Evolutionary conservation across 2,888 invertebrate species (phyloP).

Genomic region (Chalcosyrphus nemorum): DNA sequence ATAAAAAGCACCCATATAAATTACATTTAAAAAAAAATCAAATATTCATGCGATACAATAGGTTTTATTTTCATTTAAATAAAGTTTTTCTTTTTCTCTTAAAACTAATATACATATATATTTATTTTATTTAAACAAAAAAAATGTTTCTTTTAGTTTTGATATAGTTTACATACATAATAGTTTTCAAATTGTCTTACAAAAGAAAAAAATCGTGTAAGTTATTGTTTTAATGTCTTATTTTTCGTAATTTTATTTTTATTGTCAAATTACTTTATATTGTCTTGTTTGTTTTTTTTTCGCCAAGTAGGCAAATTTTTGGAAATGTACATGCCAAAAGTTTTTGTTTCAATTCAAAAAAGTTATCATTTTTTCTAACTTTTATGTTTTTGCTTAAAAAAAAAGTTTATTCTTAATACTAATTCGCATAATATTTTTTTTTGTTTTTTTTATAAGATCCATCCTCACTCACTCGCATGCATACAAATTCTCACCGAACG

Average conservation of each 20-base stretch:
- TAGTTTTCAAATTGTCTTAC: constrained; percentile 19
- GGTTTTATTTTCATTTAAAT: constrained; percentile 1
- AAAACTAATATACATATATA: constrained; percentile 25
- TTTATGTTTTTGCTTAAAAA: constrained; percentile 2
- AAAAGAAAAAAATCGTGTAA: constrained; percentile 35
- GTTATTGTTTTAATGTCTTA: constrained; percentile 46
- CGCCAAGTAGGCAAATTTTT: constrained; percentile 29
- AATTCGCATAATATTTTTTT: constrained; percentile 24
- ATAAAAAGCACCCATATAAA: constrained; percentile 31
- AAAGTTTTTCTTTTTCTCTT: constrained; percentile 24
- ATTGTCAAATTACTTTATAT: constrained; percentile 53
- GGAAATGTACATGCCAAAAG: constrained; percentile 61
- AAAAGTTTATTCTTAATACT: constrained; percentile 23
- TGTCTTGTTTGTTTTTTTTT: constrained; percentile 27
- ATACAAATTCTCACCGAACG: constrained; percentile 67
- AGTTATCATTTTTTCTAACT: neutral
- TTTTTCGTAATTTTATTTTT: neutral
- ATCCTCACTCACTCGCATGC: constrained; percentile 63
- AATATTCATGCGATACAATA: constrained; percentile 10
- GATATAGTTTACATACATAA: neutral
- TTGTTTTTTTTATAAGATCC: constrained; percentile 42
- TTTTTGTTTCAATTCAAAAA: constrained; percentile 17
- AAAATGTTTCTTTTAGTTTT: too few relatives aligned
- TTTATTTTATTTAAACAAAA: neutral
- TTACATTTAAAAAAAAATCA: constrained; percentile 9